Base-by-base conservation (phyloP, 2,888 invertebrate genomes). In the Peribatodes rhomboidaria region DNA sequence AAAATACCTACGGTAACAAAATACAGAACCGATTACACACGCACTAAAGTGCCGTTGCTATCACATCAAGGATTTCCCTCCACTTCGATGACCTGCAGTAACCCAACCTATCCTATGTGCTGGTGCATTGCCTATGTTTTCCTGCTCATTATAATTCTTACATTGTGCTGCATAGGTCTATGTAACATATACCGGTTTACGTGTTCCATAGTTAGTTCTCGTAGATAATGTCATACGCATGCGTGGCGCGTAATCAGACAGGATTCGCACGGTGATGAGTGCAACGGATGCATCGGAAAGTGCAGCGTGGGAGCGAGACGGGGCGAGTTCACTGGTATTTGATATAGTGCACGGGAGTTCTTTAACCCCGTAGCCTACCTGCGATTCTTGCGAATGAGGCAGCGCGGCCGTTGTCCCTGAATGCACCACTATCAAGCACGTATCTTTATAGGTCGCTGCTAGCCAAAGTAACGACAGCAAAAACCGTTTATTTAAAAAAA, bases 281-380 rank as follows among this genome's bases (percentile, higher is more conserved):
- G 86, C 87, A 85, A 78, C 76, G 84, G 81, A 86, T 87, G 89
- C 89, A 85, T 74, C 75, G 75, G 79, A 71, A 83, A 84, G 84
- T 87, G 91, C 86, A 87, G 80, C 70, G 90, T 80, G 85, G 73
- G 87, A 92, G 85, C 72, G 84, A 76, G 92, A 92, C 82, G 72
- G 78, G 79, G 82, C 78, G 87, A 90, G 92, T 94, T 93, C 93
- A 94, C 90, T 92, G 93, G 91, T 92, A 92, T 92, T 92, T 91
- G 91, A 93, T 92, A 90, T 93, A 92, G 92, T 93, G 90, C 93
- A 94, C 81, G 79, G 80, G 86, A 92, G 93, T 93, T 94, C 93
- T 87, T 92, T 93, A 92, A 92, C 92, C 93, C 90, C 90, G 89
- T 94, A 94, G 92, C 94, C 93, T 93, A 93, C 93, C 93, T 92